Percentiles rank a stretch among this genome's conserved stretches.
Evolutionary conservation across 2,888 invertebrate species (phyloP).

Genomic region (Colletes collaris): DNA sequence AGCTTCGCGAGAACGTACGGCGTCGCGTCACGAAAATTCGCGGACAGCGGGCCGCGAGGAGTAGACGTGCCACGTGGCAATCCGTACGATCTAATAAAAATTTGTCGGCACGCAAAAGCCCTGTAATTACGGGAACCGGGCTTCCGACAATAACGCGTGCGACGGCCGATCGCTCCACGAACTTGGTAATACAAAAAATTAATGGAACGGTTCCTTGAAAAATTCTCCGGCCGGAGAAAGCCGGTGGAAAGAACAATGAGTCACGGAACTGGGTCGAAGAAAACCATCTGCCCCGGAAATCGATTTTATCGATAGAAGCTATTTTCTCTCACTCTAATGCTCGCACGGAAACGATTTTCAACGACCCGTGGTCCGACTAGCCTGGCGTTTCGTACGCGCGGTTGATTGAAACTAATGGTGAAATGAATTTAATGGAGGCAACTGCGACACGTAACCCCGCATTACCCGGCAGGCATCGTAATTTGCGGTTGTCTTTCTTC

Average conservation of each 20-base stretch:
- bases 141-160: slow-evolving; percentile 47
- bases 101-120: slow-evolving; percentile 66
- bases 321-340: neutral
- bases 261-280: slow-evolving; percentile 44
- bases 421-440: slow-evolving; percentile 40
- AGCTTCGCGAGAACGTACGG: slow-evolving; percentile 52
- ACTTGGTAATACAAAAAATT: slow-evolving; percentile 57
- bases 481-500: slow-evolving; percentile 43
- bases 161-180: slow-evolving; percentile 36
- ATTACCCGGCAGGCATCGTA: slow-evolving; percentile 36
- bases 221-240: slow-evolving; percentile 23
- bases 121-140: slow-evolving; percentile 67
- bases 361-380: neutral
- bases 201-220: slow-evolving; percentile 42
- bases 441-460: slow-evolving; percentile 36
- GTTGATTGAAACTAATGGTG: slow-evolving; percentile 27
- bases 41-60: slow-evolving; percentile 3
- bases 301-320: slow-evolving; percentile 24
- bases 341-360: slow-evolving; percentile 14
- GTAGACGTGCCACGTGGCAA: slow-evolving; percentile 45
- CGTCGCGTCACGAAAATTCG: slow-evolving; percentile 59
- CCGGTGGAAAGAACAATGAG: slow-evolving; percentile 34
- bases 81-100: slow-evolving; percentile 68
- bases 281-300: slow-evolving; percentile 67
- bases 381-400: slow-evolving; percentile 7